These are phyloP conservation scores for Grallaria varia DNA, from an alignment of 2,113 vertebrate species.

Conservation along the genomic window DNA sequence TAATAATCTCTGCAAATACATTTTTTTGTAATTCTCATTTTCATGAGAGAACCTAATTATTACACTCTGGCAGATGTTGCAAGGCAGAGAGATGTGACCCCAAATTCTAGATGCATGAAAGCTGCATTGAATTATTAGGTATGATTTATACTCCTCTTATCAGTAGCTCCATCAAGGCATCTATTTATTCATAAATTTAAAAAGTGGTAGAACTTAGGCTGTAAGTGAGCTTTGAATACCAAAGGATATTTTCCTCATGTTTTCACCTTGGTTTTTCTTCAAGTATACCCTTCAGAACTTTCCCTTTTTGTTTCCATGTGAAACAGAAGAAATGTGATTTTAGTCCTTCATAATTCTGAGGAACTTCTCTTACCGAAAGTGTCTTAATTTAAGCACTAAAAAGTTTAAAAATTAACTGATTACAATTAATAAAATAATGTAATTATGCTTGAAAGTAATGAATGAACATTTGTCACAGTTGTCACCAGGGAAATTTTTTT, in stretches of 20 bases:
- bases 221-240: not conserved
- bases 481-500: not conserved
- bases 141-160: constrained; percentile 5
- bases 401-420: not conserved
- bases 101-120: not conserved
- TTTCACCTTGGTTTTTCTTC: not conserved
- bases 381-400: constrained; percentile 4
- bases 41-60: constrained; percentile 16
- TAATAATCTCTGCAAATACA: not conserved
- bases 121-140: not conserved
- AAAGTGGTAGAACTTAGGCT: not conserved
- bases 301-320: not conserved
- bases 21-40: not conserved
- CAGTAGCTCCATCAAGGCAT: not conserved
- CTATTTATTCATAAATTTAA: not conserved
- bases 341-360: not conserved
- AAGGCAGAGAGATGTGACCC: constrained; percentile 12
- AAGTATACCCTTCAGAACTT: not conserved
- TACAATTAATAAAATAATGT: constrained; percentile 29
- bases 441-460: not conserved
- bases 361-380: not conserved
- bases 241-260: not conserved
- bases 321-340: not conserved
- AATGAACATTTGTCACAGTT: constrained; percentile 27
- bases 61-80: not conserved